These are phyloP conservation scores for Scartelaos histophorus DNA, from an alignment of 2,113 vertebrate genomes.

Conservation along the genomic window DNA sequence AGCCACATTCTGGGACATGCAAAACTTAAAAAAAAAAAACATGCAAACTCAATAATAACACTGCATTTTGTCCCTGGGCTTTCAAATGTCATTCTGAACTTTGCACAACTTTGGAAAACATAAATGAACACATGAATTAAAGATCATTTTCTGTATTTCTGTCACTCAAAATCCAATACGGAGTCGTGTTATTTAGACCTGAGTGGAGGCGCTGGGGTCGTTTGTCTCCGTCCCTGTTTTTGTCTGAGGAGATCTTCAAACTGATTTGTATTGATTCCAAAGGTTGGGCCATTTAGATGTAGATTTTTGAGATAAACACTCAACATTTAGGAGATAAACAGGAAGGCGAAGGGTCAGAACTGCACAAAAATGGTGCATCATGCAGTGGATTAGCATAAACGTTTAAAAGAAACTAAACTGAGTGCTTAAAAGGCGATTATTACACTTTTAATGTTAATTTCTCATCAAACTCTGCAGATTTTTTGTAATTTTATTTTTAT, in stretches of 20 bases:
- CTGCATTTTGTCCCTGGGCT: background rate
- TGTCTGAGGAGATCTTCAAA: constrained; percentile 28
- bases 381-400: no score
- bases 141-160: constrained; percentile 30
- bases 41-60: background rate
- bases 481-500: no score
- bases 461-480: no score
- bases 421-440: no score
- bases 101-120: constrained; percentile 20
- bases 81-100: constrained; percentile 44
- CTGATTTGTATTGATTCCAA: constrained; percentile 23
- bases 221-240: background rate
- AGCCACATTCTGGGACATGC: no score
- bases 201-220: background rate
- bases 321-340: no score
- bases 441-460: no score
- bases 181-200: constrained; percentile 28
- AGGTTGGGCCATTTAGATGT: constrained; percentile 47
- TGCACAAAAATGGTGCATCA: no score
- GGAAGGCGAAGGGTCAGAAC: no score
- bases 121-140: constrained; percentile 66
- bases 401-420: no score
- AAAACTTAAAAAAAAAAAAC: no score
- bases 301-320: constrained; percentile 22
- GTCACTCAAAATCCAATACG: constrained; percentile 11